Evolutionary conservation across 1,140 invertebrate genomes (phyloP), one percentile per base, ranked within the genome.

Genomic region (Panagrolaimus sp.): DNA sequence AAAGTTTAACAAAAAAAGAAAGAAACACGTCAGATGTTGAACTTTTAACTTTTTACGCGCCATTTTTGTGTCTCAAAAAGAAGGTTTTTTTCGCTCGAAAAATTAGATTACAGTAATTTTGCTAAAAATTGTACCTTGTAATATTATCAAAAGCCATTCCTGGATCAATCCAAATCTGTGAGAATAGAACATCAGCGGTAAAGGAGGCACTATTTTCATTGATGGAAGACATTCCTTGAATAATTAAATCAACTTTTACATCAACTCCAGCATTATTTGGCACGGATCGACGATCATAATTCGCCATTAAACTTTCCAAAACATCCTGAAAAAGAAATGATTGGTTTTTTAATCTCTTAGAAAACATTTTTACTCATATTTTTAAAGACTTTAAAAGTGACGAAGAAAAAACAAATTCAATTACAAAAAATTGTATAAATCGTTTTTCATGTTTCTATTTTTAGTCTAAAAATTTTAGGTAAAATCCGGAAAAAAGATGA

Each of bases 201-300:
- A 75, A 75, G 32, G 75, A 77, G 45, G 73, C 73, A 7, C 28
- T 28, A 38, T 66, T 76, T 44, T 76, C 73, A 15, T 71, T 77
- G 17, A 76, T 71, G 6, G 17, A 32, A 12, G 71, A 58, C 28
- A 74, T 68, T 43, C 64, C 74, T 45, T 75, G 73, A 43, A 75
- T 75, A 14, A 76, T 75, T 17, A 75, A 45, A 48, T 75, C 73
- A 28, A 75, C 73, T 73, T 75, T 76, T 15, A 75, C 73, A 43
- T 75, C 73, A 12, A 75, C 73, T 24, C 73, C 73, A 17, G 63
- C 67, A 3, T 38, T 64, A n/a, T 68, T 75, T 12, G 73, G 73
- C 1, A 75, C 74, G 8, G 26, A 43, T 65, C 63, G 69, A 32
- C 47, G 62, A 58, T 75, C 73, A 63, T 75, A 75, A 12, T 32